Conservation (phyloP, 1,140 invertebrate genomes). For the Oedothorax gibbosus region DNA sequence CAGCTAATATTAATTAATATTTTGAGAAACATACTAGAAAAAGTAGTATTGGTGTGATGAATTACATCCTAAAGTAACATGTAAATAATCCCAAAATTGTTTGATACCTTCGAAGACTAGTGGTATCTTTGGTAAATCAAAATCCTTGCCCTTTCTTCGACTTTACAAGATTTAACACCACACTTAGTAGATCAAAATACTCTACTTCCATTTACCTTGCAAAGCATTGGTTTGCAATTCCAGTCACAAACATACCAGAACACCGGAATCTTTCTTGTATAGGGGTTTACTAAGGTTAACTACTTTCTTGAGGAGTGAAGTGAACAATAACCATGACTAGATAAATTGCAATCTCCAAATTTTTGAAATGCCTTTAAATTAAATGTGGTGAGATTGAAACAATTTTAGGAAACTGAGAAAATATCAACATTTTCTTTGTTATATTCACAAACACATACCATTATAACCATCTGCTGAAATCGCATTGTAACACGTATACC, state of each 20-base stretch:
- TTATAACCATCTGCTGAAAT: background rate
- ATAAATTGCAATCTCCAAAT: constrained; percentile 22
- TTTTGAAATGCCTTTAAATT: constrained; percentile 3
- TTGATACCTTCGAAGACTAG: constrained; percentile 59
- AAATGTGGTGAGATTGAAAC: background rate
- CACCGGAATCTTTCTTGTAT: background rate
- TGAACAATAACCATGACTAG: constrained; percentile 59
- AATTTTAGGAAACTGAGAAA: background rate
- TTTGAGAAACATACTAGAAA: background rate
- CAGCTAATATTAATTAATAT: constrained; percentile 6
- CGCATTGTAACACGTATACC: background rate
- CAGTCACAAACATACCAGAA: background rate
- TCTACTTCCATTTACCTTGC: background rate
- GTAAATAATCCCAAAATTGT: no score
- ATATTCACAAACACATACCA: background rate
- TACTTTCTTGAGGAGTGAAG: constrained; percentile 14
- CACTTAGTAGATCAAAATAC: background rate
- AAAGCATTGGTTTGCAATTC: background rate
- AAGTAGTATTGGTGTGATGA: constrained; percentile 8
- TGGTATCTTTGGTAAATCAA: constrained; percentile 57
- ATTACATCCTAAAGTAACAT: background rate
- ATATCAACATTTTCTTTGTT: background rate
- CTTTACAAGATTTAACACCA: background rate
- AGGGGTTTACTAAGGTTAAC: background rate
- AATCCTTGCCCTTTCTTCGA: background rate